Percentiles rank a stretch among this genome's conserved stretches.
Conservation (phyloP, 53 echinoderm and acorn worm species). For the Holothuria scabra region DNA sequence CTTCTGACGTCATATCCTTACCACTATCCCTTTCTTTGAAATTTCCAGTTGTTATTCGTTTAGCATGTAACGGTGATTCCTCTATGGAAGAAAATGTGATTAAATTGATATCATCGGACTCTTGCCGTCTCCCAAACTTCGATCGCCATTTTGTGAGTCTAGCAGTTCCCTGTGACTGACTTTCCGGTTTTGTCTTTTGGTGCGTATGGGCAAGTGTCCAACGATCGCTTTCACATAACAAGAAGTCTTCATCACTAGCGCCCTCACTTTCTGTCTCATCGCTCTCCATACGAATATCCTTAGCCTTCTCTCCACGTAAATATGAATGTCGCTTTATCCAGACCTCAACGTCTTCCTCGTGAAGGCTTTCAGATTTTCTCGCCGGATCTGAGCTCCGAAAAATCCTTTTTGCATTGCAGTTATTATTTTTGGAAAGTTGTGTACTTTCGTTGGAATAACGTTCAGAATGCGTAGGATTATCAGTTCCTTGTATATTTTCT, state of each 20-base stretch:
- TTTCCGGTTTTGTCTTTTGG: background rate
- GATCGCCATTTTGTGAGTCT: constrained; percentile 23
- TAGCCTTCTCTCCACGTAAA: background rate
- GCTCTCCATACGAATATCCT: too few relatives aligned
- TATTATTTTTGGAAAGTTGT: background rate
- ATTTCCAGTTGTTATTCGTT: constrained; percentile 10
- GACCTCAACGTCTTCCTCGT: constrained; percentile 8
- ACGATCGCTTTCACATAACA: background rate
- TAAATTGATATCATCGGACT: constrained; percentile 10
- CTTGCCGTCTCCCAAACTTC: constrained; percentile 6
- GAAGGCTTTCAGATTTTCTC: background rate
- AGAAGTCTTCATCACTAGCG: too few relatives aligned
- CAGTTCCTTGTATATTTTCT: too few relatives aligned
- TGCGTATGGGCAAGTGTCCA: background rate
- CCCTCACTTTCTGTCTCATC: too few relatives aligned
- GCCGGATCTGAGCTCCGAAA: constrained; percentile 39
- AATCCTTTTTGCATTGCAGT: constrained; percentile 11
- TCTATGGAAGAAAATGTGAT: constrained; percentile 25
- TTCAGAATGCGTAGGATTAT: too few relatives aligned
- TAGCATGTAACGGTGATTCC: constrained; percentile 15
- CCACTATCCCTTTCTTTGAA: background rate
- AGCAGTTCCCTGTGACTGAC: background rate
- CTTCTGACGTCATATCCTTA: background rate
- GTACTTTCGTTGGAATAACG: too few relatives aligned
- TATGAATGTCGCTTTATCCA: constrained; percentile 33